Conservation (phyloP, 2,888 invertebrate genomes). For the Cremastinae sp. region DNA sequence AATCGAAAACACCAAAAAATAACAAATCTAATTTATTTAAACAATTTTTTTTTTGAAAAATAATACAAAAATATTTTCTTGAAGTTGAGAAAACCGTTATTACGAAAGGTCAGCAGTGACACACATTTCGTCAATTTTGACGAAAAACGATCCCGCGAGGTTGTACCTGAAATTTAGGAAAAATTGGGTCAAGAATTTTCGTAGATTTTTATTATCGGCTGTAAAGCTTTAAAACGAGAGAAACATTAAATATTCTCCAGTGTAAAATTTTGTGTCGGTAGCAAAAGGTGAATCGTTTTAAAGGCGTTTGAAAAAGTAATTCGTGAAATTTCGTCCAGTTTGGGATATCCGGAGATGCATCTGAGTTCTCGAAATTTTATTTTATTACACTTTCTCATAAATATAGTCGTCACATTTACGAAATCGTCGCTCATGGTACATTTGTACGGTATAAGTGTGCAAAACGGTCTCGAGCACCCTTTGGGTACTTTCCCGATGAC, state of each 20-base stretch:
- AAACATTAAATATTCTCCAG: constrained; percentile 8
- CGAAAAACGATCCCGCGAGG: constrained; percentile 39
- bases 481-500: constrained; percentile 16
- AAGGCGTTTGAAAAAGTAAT: constrained; percentile 22
- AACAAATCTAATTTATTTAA: too few relatives aligned
- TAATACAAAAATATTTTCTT: too few relatives aligned
- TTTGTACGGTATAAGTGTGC: constrained; percentile 37
- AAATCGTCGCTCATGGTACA: background rate
- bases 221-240: constrained; percentile 68
- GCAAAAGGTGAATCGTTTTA: constrained; percentile 19
- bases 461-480: constrained; percentile 49
- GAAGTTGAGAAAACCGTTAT: constrained; percentile 24
- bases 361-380: constrained; percentile 17
- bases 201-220: constrained; percentile 65
- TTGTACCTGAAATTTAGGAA: constrained; percentile 61
- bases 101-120: constrained; percentile 27
- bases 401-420: constrained; percentile 4
- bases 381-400: constrained; percentile 50
- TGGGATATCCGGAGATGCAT: background rate
- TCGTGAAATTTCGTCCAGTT: constrained; percentile 32
- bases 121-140: constrained; percentile 60
- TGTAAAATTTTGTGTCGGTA: constrained; percentile 43
- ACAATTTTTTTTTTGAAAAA: too few relatives aligned
- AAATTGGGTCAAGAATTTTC: constrained; percentile 69
- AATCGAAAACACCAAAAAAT: too few relatives aligned